phyloP scores from a whole-genome alignment of 1,140 invertebrate species.

The Lasioglossum albipes region DNA sequence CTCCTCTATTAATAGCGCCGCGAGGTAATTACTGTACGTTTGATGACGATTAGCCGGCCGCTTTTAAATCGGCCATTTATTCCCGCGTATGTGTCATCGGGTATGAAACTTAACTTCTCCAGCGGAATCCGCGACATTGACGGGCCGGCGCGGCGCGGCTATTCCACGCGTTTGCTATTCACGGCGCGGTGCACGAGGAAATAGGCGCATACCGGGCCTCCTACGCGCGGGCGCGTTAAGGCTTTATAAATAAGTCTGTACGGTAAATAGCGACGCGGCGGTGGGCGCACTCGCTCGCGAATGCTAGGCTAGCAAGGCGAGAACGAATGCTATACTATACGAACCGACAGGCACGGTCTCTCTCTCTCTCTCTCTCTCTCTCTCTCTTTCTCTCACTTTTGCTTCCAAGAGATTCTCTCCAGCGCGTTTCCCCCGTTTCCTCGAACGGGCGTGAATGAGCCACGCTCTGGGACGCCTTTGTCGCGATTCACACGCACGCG shows the following conservation, averaged over 20 bases:
- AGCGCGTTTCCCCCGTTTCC: conserved; percentile 23
- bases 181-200: conserved; percentile 17
- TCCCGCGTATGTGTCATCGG: conserved; percentile 20
- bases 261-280: conserved; percentile 8
- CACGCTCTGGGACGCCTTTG: conserved; percentile 4
- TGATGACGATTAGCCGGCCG: conserved; percentile 29
- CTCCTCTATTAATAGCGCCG: conserved; percentile 30
- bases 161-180: background rate
- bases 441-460: conserved; percentile 42
- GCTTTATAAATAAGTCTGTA: conserved; percentile 37
- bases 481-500: conserved; percentile 6
- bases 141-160: background rate
- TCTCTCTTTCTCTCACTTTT: background rate
- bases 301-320: conserved; percentile 16
- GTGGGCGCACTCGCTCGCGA: background rate
- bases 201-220: conserved; percentile 9
- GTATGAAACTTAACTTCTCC: background rate
- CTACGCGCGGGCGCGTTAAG: background rate
- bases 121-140: conserved; percentile 25
- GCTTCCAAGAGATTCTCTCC: conserved; percentile 8
- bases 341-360: too few relatives aligned
- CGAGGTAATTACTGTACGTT: conserved; percentile 18
- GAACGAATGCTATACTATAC: background rate
- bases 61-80: conserved; percentile 42
- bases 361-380: background rate